phyloP scores from a whole-genome alignment of 2,888 invertebrate species.

The Epirrhoe alternata region DNA sequence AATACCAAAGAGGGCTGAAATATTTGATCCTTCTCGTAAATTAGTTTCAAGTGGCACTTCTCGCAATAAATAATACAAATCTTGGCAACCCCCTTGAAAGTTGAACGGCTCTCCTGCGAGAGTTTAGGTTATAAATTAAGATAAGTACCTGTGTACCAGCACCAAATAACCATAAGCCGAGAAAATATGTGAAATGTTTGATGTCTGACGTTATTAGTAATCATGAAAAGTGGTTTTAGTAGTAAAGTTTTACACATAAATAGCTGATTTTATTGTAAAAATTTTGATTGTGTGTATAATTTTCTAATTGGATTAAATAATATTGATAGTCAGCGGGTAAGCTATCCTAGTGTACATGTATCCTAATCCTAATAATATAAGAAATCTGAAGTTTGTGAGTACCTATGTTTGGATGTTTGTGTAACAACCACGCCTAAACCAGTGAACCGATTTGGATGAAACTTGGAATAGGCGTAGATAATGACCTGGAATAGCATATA shows the following conservation, averaged over 20 bases:
- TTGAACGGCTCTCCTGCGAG: constrained; percentile 30
- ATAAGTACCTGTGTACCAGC: constrained; percentile 18
- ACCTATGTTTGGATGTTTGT: no score
- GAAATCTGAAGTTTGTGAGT: no score
- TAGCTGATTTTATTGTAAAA: not conserved
- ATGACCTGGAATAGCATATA: no score
- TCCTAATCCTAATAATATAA: no score
- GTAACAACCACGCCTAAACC: no score
- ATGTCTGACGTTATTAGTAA: constrained; percentile 15
- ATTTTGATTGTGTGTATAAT: not conserved
- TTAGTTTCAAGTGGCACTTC: constrained; percentile 35
- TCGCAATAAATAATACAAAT: constrained; percentile 43
- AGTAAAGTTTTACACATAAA: not conserved
- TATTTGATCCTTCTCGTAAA: constrained; percentile 40
- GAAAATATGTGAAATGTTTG: constrained; percentile 13
- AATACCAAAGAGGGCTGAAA: constrained; percentile 37
- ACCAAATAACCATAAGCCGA: constrained; percentile 12
- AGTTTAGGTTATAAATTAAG: constrained; percentile 31
- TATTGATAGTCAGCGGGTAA: no score
- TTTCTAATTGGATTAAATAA: not conserved
- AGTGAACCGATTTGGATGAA: no score
- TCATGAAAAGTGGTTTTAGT: constrained; percentile 13
- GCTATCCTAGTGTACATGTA: no score
- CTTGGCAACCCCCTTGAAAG: constrained; percentile 40
- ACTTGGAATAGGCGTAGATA: no score